Evolutionary conservation across 2,888 invertebrate species (phyloP), one percentile per base, ranked within the genome.

Genomic region (Epistrophella euchroma): DNA sequence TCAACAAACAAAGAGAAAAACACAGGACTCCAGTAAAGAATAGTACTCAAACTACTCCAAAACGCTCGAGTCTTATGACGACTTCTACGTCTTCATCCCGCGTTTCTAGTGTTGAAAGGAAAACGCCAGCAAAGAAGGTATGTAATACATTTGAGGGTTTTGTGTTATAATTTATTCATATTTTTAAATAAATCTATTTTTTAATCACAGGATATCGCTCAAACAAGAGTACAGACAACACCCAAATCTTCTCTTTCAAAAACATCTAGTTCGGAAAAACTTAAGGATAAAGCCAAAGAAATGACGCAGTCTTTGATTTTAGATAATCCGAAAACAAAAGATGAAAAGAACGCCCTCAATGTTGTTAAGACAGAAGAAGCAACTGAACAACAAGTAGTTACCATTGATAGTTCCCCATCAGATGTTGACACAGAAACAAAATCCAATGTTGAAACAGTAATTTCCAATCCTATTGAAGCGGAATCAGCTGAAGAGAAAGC

Each of bases 1-100:
- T 91, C 15, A 91, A 91, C 79, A 92, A 91, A 90, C 89, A 91
- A 73, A 92, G 92, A 85, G 92, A 93, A 88, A 93, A 92, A 62
- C 93, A 91, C 56, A 90, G 93, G 90, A 94, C 94, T 87, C 94
- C 94, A 77, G 90, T 94, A 15, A 92, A 91, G 88, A 90, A 90
- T 75, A 89, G 89, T 88, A 91, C 90, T 88, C 92, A 91, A 90
- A 92, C 93, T 81, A 92, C 93, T 77, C 92, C 93, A 88, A 91
- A 92, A 91, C 92, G 92, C 90, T 89, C 90, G 88, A 89, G 89
- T 81, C 91, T 91, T 88, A 89, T 91, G 83, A 90, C 91, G 82
- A 91, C 91, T 86, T 92, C 92, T 88, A 88, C 91, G 88, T 91
- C 92, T 76, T 90, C 92, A 80, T 81, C 91, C 74, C 90, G 92